Conservation (phyloP, 2,888 invertebrate species). For the Nemoura dubitans region DNA sequence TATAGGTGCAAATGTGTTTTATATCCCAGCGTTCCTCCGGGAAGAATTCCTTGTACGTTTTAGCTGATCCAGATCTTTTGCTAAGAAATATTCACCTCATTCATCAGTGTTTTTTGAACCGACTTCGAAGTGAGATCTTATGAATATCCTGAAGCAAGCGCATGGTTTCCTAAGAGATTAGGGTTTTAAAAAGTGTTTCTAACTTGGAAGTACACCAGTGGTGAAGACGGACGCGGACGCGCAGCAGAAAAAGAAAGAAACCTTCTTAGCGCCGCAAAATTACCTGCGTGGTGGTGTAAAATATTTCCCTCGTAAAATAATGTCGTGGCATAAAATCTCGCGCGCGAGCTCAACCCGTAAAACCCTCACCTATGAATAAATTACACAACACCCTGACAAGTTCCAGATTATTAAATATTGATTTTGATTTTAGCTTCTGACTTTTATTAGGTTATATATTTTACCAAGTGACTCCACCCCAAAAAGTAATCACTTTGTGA, state of each 20-base stretch:
- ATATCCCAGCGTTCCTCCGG: conserved; percentile 34
- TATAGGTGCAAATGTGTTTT: conserved; percentile 40
- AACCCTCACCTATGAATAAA: neutral
- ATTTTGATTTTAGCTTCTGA: conserved; percentile 35
- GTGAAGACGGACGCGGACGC: neutral
- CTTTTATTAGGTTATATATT: conserved; percentile 30
- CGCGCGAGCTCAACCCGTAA: neutral
- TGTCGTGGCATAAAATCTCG: neutral
- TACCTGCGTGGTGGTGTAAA: neutral
- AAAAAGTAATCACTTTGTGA: conserved; percentile 31
- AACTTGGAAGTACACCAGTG: neutral
- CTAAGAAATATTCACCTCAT: conserved; percentile 33
- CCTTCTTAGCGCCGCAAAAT: neutral
- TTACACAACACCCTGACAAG: conserved; percentile 12
- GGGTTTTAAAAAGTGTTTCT: neutral
- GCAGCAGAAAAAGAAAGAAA: neutral
- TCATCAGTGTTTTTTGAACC: conserved; percentile 14
- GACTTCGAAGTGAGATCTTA: neutral
- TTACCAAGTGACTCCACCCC: conserved; percentile 26
- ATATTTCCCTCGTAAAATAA: neutral
- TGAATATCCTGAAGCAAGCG: neutral
- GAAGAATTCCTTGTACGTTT: conserved; percentile 26
- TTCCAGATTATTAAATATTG: conserved; percentile 36
- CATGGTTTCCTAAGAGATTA: neutral
- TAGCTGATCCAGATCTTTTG: conserved; percentile 21